A percentile compares a stretch with the other conserved stretches of the same genome.
Evolutionary conservation across 2,797 vertebrate genomes (phyloP).

Genomic region (Lepilemur septentrionalis): DNA sequence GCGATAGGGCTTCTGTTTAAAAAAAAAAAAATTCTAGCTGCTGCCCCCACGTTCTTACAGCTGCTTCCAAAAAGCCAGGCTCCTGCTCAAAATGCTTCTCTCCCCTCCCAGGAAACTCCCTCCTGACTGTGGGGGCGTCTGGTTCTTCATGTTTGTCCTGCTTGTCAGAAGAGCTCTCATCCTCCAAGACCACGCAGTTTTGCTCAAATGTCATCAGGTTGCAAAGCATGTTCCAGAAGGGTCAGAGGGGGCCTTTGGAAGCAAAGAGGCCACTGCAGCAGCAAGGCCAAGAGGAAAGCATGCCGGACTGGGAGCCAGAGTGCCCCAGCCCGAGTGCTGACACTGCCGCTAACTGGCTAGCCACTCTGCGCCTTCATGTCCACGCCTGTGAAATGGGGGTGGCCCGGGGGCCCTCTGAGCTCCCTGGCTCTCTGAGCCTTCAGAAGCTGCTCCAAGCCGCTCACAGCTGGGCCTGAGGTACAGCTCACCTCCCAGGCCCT

Average conservation of each 20-base stretch:
- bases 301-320: background rate
- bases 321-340: background rate
- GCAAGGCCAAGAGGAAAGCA: background rate
- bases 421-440: background rate
- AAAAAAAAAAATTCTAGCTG: background rate
- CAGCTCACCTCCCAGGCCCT: slow-evolving; percentile 4
- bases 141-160: background rate
- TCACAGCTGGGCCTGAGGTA: background rate
- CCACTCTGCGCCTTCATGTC: background rate
- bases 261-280: background rate
- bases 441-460: slow-evolving; percentile 20
- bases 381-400: background rate
- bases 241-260: background rate
- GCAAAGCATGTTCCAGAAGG: slow-evolving; percentile 29
- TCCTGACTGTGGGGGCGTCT: background rate
- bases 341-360: background rate
- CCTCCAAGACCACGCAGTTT: background rate
- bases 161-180: background rate
- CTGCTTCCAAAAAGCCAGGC: background rate
- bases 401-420: background rate
- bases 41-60: background rate
- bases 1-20: background rate
- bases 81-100: background rate
- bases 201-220: background rate
- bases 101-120: background rate